Percentiles rank a stretch among this genome's conserved stretches.
Conservation (phyloP, 2,113 vertebrate species). For the Caretta caretta region DNA sequence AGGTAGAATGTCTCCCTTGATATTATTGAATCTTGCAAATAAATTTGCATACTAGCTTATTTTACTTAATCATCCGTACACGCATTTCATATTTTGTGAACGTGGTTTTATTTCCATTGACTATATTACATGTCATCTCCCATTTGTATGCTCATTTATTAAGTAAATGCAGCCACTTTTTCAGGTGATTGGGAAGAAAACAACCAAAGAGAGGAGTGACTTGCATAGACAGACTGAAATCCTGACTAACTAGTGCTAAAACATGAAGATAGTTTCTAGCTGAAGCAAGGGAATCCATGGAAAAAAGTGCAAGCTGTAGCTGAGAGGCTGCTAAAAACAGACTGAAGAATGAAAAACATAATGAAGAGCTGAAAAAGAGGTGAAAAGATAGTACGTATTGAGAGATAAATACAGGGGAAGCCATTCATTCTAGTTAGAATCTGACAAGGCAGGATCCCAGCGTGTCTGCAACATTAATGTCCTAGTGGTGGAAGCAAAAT, state of each 20-base stretch:
- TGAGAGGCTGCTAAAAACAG: background rate
- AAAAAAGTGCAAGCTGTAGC: background rate
- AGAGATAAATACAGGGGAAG: background rate
- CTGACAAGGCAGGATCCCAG: background rate
- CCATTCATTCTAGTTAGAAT: background rate
- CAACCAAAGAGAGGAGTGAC: background rate
- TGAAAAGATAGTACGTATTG: background rate
- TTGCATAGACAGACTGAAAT: background rate
- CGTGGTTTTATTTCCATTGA: background rate
- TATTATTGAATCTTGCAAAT: background rate
- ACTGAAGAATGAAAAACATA: background rate
- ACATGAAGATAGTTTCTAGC: background rate
- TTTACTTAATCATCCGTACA: background rate
- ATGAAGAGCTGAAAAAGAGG: background rate
- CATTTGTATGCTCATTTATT: background rate
- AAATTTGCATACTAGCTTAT: background rate
- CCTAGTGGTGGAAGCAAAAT: background rate
- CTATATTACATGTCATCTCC: background rate
- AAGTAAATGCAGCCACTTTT: background rate
- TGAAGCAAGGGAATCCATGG: background rate
- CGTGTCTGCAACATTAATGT: background rate
- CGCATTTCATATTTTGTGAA: background rate
- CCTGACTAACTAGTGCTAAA: background rate
- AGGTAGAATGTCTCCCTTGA: background rate
- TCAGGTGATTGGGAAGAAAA: background rate